Conservation (phyloP, 2,888 invertebrate genomes). For the Osedax fenrisi region DNA sequence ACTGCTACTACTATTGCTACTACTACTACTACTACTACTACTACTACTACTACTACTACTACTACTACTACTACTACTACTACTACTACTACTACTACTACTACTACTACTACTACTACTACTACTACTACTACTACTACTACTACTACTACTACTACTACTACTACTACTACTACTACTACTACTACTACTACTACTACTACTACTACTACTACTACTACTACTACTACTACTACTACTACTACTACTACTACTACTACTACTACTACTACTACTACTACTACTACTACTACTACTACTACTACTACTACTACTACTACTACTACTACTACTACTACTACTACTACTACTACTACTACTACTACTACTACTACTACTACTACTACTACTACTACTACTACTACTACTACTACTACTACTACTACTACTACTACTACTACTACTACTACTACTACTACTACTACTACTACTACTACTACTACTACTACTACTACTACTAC, state of each 20-base stretch:
- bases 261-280: not conserved
- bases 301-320: not conserved
- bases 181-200: not conserved
- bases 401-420: not conserved
- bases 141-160: slow-evolving; percentile 9
- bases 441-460: not conserved
- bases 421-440: not conserved
- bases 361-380: not conserved
- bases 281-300: not conserved
- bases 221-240: slow-evolving; percentile 7
- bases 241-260: not conserved
- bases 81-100: slow-evolving; percentile 8
- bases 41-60: slow-evolving; percentile 7
- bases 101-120: slow-evolving; percentile 17
- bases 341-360: not conserved
- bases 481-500: not conserved
- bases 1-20: slow-evolving; percentile 4
- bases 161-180: not conserved
- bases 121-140: slow-evolving; percentile 13
- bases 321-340: not conserved
- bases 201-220: not conserved
- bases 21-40: slow-evolving; percentile 8
- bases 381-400: not conserved
- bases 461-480: not conserved
- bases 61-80: slow-evolving; percentile 2